Conservation (phyloP, 2,888 invertebrate species). For the Drosophila siamana region DNA sequence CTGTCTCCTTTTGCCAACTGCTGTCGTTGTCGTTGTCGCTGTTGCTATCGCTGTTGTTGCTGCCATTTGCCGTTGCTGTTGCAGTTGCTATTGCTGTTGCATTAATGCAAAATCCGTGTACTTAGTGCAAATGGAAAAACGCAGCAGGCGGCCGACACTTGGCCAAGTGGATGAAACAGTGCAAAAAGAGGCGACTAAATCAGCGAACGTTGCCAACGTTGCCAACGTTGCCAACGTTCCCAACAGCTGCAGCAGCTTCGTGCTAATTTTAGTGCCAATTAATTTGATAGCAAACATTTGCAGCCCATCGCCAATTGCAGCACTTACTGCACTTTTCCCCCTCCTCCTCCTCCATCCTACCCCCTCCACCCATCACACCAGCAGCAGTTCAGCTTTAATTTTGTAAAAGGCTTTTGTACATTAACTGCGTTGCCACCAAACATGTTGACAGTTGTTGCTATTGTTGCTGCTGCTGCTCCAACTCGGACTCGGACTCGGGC, state of each 20-base stretch:
- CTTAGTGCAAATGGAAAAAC: conserved; percentile 76
- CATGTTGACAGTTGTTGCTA: conserved; percentile 41
- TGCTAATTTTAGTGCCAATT: conserved; percentile 81
- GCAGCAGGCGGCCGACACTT: conserved; percentile 51
- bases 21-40: conserved; percentile 16
- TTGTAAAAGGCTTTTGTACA: conserved; percentile 73
- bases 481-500: conserved; percentile 3
- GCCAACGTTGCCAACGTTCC: conserved; percentile 40
- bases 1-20: conserved; percentile 41
- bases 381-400: conserved; percentile 59
- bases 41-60: conserved; percentile 5
- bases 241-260: conserved; percentile 22
- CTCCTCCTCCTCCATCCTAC: neutral
- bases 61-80: conserved; percentile 19
- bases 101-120: conserved; percentile 80
- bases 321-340: conserved; percentile 41
- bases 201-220: conserved; percentile 51
- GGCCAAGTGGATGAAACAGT: conserved; percentile 47
- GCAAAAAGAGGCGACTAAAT: conserved; percentile 49
- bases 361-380: too few relatives aligned
- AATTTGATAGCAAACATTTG: conserved; percentile 79
- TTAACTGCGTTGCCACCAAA: conserved; percentile 46
- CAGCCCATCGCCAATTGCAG: conserved; percentile 61
- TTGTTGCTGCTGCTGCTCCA: conserved; percentile 18
- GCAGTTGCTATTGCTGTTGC: conserved; percentile 50